Conservation (phyloP, 2,797 vertebrate genomes). For the Eulemur rubriventer region DNA sequence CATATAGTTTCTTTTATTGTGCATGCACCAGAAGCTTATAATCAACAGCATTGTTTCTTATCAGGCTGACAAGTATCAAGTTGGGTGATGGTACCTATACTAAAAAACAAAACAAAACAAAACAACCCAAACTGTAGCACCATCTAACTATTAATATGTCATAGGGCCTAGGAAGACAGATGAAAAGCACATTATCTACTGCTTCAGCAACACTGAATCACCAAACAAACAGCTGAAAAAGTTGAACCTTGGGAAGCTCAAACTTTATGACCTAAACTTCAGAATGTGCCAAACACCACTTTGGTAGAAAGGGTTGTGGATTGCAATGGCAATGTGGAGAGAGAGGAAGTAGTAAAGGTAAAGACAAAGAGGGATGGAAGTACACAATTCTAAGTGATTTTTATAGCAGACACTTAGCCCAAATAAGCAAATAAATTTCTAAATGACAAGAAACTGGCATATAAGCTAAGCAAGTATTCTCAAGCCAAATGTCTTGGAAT, state of each 20-base stretch:
- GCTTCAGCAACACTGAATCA: background rate
- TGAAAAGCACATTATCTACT: background rate
- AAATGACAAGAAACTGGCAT: conserved; percentile 36
- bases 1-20: background rate
- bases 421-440: conserved; percentile 38
- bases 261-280: background rate
- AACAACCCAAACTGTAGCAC: background rate
- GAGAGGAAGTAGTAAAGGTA: background rate
- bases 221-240: background rate
- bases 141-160: background rate
- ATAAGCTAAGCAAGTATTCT: conserved; percentile 3
- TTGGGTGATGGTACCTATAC: background rate
- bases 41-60: background rate
- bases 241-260: background rate
- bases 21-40: background rate
- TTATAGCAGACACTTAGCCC: background rate
- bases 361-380: background rate
- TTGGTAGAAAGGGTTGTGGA: background rate
- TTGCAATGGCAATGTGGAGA: background rate
- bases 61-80: background rate
- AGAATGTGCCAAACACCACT: background rate
- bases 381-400: conserved; percentile 12
- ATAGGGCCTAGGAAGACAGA: background rate
- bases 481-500: background rate
- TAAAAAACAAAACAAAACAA: background rate